Base-by-base conservation (phyloP, 2,113 vertebrate species). In the Otocyon megalotis region DNA sequence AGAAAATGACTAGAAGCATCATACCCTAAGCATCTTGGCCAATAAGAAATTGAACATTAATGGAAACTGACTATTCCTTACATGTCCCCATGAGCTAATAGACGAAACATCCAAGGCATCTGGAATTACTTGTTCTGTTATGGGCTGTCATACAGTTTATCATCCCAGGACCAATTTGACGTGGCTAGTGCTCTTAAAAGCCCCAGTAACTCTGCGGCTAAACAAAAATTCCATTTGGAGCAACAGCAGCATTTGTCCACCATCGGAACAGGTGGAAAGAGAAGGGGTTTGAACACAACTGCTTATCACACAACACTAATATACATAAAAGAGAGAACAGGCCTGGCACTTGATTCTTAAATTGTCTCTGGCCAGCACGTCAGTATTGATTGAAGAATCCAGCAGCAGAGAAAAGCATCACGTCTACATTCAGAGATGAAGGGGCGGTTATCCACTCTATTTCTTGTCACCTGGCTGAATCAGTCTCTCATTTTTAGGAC, bases 1-100 rank as follows among this genome's bases (percentile, higher is more conserved):
- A 76, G 87, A 90, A 97, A 98, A 98, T 72, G 24, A 97, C 43
- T 89, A 88, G 93, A 58, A 71, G 69, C 83, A 93, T 97, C 67
- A 93, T 50, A 37, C 88, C 35, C 9, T 56, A 96, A 93, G 92
- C 17, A 77, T 90, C 71, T 30, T 20, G 71, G 56, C 28, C 86
- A 96, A 77, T 79, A 97, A 92, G 56, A 92, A 97, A 72, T 8
- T 84, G 76, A 85, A 50, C 5, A 16, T 91, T 98, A 97, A 62
- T 94, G 60, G 84, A 98, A 98, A 96, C 14, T 95, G 93, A 97
- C 69, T 97, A 94, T 95, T 97, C 94, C 92, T 96, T 95, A 88
- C n/a, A 65, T 90, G 76, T 97, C 17, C 8, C 67, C 74, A 86
- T 98, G 94, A 98, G 96, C 16, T 95, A 97, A 90, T 28, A 90